phyloP scores from a whole-genome alignment of 2,113 vertebrate genomes.

The Lepus europaeus region DNA sequence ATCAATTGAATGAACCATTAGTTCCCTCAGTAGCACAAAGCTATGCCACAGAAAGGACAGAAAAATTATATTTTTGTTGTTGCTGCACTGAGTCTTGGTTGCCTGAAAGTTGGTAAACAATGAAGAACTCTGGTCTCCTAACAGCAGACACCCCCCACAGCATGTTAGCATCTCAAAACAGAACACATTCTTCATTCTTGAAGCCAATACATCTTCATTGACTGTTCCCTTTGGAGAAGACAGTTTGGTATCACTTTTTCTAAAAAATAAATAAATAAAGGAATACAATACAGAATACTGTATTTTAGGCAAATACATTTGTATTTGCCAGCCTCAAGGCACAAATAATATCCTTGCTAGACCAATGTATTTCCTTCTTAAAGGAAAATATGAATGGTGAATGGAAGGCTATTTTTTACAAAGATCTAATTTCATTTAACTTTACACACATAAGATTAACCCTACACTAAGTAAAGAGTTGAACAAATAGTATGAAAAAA shows the following conservation, averaged over 20 bases:
- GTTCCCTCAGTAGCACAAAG: background rate
- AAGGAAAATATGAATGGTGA: background rate
- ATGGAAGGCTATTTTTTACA: background rate
- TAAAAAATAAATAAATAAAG: background rate
- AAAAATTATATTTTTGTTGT: background rate
- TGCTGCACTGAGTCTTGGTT: background rate
- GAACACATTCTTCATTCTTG: background rate
- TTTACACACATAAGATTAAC: too few relatives aligned
- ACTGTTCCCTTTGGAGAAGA: conserved; percentile 30
- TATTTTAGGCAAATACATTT: background rate
- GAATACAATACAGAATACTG: background rate
- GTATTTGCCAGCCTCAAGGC: conserved; percentile 50
- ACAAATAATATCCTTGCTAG: conserved; percentile 57
- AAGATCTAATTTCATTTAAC: too few relatives aligned
- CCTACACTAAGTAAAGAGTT: too few relatives aligned
- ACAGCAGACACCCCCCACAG: background rate
- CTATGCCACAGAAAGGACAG: background rate
- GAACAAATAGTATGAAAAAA: too few relatives aligned
- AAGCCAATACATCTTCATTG: background rate
- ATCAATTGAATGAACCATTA: background rate
- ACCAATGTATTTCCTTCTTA: background rate
- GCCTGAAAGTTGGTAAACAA: conserved; percentile 38
- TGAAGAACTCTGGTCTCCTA: conserved; percentile 10
- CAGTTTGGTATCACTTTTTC: background rate
- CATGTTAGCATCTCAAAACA: background rate